A percentile compares a stretch with the other conserved stretches of the same genome.
phyloP scores from a whole-genome alignment of 2,888 invertebrate species.

The Altica lythri region DNA sequence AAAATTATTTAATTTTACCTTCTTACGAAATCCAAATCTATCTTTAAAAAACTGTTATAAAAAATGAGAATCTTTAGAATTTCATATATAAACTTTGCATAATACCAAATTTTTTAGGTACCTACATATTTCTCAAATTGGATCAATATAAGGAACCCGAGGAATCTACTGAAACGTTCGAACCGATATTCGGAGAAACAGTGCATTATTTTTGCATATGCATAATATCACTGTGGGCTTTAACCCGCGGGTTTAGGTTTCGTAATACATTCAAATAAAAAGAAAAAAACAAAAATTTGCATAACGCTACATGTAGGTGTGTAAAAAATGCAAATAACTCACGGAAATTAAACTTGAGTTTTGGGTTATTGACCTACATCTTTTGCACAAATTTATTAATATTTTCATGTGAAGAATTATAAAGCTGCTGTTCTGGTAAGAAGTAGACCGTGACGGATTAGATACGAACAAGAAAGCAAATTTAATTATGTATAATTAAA shows the following conservation, averaged over 20 bases:
- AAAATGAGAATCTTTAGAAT: no score
- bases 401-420: slow-evolving; percentile 20
- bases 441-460: slow-evolving; percentile 31
- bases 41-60: no score
- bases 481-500: slow-evolving; percentile 21
- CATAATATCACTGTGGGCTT: slow-evolving; percentile 31
- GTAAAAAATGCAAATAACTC: slow-evolving; percentile 19
- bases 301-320: slow-evolving; percentile 9
- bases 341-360: slow-evolving; percentile 18
- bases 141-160: slow-evolving; percentile 23
- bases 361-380: slow-evolving; percentile 32
- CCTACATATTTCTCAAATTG: slow-evolving; percentile 11
- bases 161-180: slow-evolving; percentile 24
- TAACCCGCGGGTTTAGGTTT: slow-evolving; percentile 23
- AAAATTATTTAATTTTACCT: no score
- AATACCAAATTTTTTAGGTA: slow-evolving; percentile 20
- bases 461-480: slow-evolving; percentile 15
- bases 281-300: slow-evolving; percentile 15
- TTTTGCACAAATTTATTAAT: slow-evolving; percentile 7
- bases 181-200: slow-evolving; percentile 27
- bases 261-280: slow-evolving; percentile 21
- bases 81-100: no score
- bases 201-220: slow-evolving; percentile 27
- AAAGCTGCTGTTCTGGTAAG: not conserved
- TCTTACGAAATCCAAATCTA: no score